Conservation (phyloP, 2,888 invertebrate genomes). For the Reticulitermes lucifugus region DNA sequence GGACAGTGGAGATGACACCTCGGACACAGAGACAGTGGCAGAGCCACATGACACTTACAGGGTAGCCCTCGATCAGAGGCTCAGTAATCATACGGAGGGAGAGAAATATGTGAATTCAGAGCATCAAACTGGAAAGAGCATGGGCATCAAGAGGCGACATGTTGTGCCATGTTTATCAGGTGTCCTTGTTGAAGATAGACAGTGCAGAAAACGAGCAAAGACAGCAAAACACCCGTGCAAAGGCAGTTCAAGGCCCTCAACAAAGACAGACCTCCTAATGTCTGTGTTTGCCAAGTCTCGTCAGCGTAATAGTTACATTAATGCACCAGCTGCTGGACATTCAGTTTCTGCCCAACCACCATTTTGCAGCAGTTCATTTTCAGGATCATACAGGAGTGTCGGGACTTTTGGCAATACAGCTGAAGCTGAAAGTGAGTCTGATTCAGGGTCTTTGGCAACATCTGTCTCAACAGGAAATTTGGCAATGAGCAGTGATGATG, state of each 20-base stretch:
- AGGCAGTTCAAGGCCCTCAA: constrained; percentile 5
- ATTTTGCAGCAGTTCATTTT: not conserved
- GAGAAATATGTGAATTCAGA: not conserved
- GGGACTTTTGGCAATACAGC: not conserved
- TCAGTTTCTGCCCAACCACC: not conserved
- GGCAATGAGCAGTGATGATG: constrained; percentile 11
- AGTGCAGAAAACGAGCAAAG: not conserved
- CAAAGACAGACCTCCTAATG: constrained; percentile 45
- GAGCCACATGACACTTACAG: not conserved
- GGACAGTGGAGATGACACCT: constrained; percentile 31
- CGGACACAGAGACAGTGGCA: constrained; percentile 14
- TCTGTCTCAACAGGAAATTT: not conserved
- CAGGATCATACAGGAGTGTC: not conserved
- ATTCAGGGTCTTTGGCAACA: not conserved
- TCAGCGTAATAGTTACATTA: not conserved
- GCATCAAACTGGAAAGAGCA: not conserved
- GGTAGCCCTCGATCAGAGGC: not conserved
- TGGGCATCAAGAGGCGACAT: not conserved
- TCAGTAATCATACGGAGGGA: not conserved
- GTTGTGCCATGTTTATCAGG: not conserved
- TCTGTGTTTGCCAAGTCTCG: constrained; percentile 47
- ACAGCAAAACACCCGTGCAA: not conserved
- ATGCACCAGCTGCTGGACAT: not conserved
- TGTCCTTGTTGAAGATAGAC: constrained; percentile 21
- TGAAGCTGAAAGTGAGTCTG: not conserved